Evolutionary conservation across 2,888 invertebrate species (phyloP), one percentile per base, ranked within the genome.

Genomic region (Atethmia centrago): DNA sequence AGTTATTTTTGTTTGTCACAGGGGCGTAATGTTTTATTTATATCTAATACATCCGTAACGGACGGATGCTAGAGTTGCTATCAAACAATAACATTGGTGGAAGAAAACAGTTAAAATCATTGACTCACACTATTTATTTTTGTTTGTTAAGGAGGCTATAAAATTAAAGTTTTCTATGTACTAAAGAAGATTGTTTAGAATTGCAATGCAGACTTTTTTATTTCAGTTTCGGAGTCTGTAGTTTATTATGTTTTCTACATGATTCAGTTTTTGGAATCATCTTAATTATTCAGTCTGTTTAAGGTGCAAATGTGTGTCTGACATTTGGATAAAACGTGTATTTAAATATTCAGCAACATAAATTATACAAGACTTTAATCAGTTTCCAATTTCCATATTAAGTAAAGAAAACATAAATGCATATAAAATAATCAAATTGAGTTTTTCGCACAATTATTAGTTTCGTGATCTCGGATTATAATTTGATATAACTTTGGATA

Each of bases 71-170:
- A 56, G 58, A 40, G 66, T 51, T 56, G 42, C 80, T 84, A 75
- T 80, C 71, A 74, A 71, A 63, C 70, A 67, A 61, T 56, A 55
- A 71, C 45, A 74, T 62, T 62, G 49, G 47, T 68, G 28, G 21
- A 67, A 83, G 67, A 62, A 74, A 84, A 62, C 49, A 58, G 59
- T 62, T 61, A 62, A 71, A 73, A 71, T 76, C 58, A 74, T 71
- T 0, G 16, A 84, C 12, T 56, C 45, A 4, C 56, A 36, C 62
- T 56, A 66, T 58, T 73, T 77, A 67, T 68, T 74, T 74, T 74
- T 40, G 61, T 69, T 67, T 83, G 83, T 70, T 83, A 77, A 59
- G 77, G 67, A 68, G 53, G 74, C 83, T 72, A 80, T 83, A 81
- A 80, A 80, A 77, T 62, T 25, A 55, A 45, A 49, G 40, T 78